These are phyloP conservation scores for Rhinophrynus dorsalis DNA, from an alignment of 2,797 vertebrate genomes.

Conservation along the genomic window DNA sequence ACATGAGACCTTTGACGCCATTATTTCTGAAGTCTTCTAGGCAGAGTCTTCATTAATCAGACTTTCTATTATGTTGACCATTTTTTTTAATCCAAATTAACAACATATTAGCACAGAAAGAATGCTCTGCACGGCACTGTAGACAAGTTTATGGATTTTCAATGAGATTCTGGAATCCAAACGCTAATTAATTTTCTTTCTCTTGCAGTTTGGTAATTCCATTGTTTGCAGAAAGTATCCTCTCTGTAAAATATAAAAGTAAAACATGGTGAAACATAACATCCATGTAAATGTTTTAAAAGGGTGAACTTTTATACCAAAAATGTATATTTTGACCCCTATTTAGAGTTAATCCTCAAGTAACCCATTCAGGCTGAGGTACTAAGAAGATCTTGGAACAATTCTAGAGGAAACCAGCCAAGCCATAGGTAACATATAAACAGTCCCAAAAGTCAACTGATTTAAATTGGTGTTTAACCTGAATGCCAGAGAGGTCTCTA, in stretches of 20 bases:
- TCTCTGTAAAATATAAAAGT: conserved; percentile 70
- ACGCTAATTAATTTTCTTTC: conserved; percentile 55
- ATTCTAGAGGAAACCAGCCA: too few species aligned
- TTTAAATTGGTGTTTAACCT: too few species aligned
- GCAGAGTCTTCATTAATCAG: conserved; percentile 65
- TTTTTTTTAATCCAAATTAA: conserved; percentile 62
- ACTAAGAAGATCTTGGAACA: too few species aligned
- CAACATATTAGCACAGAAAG: conserved; percentile 77
- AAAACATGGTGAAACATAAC: too few species aligned
- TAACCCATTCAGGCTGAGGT: too few species aligned
- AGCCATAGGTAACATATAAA: too few species aligned
- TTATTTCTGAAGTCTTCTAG: conserved; percentile 81
- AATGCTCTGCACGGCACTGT: conserved; percentile 69
- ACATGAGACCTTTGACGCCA: conserved; percentile 97
- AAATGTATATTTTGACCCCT: too few species aligned
- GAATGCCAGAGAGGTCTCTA: too few species aligned
- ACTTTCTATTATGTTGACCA: conserved; percentile 66
- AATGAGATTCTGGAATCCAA: conserved; percentile 44
- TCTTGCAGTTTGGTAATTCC: conserved; percentile 47
- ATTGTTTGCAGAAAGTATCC: conserved; percentile 58
- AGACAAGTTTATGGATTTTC: conserved; percentile 64
- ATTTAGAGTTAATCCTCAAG: too few species aligned
- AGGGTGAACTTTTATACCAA: too few species aligned
- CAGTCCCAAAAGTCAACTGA: too few species aligned
- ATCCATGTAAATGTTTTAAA: too few species aligned